These are phyloP conservation scores for Cirrhinus molitorella DNA, from an alignment of 2,797 vertebrate genomes.

Conservation along the genomic window DNA sequence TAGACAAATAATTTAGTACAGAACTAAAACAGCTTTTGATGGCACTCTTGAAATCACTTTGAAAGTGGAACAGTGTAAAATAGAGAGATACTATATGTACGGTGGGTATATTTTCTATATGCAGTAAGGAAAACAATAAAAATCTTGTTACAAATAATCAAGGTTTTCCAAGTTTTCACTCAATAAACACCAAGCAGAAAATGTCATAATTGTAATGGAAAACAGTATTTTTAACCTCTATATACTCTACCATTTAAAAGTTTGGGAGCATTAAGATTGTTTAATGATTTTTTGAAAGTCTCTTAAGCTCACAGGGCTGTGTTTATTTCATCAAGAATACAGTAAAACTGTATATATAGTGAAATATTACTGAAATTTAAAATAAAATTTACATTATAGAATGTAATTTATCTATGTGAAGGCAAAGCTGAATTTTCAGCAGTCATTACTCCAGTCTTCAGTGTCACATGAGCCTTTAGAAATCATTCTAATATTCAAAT, in stretches of 20 bases:
- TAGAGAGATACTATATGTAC: background rate
- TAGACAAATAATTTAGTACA: background rate
- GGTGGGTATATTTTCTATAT: background rate
- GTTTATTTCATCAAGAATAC: background rate
- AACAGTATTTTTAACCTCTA: too few species aligned
- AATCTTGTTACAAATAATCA: too few species aligned
- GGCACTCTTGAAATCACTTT: background rate
- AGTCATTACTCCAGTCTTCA: too few species aligned
- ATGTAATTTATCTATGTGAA: too few species aligned
- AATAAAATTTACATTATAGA: background rate
- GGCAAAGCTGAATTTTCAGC: background rate
- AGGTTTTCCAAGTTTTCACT: too few species aligned
- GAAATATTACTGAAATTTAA: background rate
- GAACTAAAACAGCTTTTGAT: background rate
- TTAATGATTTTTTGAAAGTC: background rate
- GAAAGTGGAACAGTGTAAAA: background rate
- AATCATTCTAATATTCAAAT: background rate
- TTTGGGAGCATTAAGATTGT: background rate
- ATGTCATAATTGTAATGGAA: too few species aligned
- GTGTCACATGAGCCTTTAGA: background rate
- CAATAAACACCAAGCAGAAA: too few species aligned
- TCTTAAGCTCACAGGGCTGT: background rate
- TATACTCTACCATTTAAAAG: background rate
- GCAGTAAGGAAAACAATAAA: background rate
- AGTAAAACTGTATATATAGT: background rate